Base-by-base conservation (phyloP, 1,140 invertebrate genomes). In the Drosophila paulistorum region DNA sequence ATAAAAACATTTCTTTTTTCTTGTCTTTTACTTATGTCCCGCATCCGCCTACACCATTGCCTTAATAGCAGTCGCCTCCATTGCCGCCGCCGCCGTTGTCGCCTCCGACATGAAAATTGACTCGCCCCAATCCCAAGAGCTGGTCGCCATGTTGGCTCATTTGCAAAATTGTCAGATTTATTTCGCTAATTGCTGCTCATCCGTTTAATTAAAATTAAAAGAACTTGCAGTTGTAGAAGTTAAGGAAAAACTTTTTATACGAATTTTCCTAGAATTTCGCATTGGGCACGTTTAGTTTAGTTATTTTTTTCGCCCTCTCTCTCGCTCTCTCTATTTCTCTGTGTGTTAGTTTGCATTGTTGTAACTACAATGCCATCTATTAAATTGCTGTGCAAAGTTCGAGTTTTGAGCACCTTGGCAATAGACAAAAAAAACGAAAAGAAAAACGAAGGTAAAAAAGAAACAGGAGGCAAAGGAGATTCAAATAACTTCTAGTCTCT, bases 151-250 rank as follows among this genome's bases (percentile, higher is more conserved):
- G 69, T 61, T 65, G 81, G 65, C 83, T 86, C 84, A 84, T 87
- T 87, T 87, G 84, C 73, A 69, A 89, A 87, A 89, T 87, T 87
- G 80, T 89, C 85, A 80, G 77, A 87, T 87, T 87, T 87, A 87
- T 87, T 87, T 90, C 80, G 84, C 84, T 87, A 87, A 87, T 87
- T 87, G 84, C 84, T 89, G 84, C 84, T 87, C 84, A 89, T 87
- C 84, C 85, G 84, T 89, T 87, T 87, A 87, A 87, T 87, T 87
- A 87, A 87, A 87, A 87, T 87, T 78, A 87, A 89, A 87, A 87
- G 79, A 82, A 82, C 79, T 82, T 71, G 79, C 55, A 45, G 62
- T 82, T 68, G 79, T 48, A 45, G 68, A 81, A 83, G 79, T 83
- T 86, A 69, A 86, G 77, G 75, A 66, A 71, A 78, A 82, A 66